These are phyloP conservation scores for Campaea margaritaria DNA, from an alignment of 2,888 invertebrate species.

Conservation along the genomic window DNA sequence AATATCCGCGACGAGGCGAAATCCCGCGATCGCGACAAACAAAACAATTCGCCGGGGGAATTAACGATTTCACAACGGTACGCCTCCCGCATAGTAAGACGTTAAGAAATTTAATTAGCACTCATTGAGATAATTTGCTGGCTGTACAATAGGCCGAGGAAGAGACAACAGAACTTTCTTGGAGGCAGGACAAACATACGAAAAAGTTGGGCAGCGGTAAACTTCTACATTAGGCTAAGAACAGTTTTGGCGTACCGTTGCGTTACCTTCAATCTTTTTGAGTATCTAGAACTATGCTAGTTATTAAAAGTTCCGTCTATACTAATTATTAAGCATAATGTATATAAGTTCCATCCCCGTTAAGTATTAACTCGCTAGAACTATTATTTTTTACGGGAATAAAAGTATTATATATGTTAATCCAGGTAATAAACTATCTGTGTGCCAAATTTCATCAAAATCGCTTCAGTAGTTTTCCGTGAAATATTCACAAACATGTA, in stretches of 20 bases:
- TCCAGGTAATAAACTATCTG: too few relatives aligned
- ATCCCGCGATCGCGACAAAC: constrained; percentile 60
- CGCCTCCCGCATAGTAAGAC: constrained; percentile 66
- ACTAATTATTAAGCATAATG: too few relatives aligned
- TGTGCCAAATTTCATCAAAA: too few relatives aligned
- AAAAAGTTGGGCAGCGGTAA: constrained; percentile 15
- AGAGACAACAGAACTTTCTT: constrained; percentile 64
- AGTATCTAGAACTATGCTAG: too few relatives aligned
- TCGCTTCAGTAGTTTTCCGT: too few relatives aligned
- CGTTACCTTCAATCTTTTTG: too few relatives aligned
- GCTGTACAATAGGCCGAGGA: constrained; percentile 66
- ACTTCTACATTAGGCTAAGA: constrained; percentile 1
- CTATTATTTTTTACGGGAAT: too few relatives aligned
- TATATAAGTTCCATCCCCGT: too few relatives aligned
- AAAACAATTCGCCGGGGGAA: constrained; percentile 65
- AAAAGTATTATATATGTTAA: too few relatives aligned
- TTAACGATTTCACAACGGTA: constrained; percentile 59
- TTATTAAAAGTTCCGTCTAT: too few relatives aligned
- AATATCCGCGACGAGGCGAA: constrained; percentile 41
- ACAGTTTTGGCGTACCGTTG: background rate
- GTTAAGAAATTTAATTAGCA: constrained; percentile 78
- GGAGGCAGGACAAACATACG: constrained; percentile 50
- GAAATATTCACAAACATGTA: too few relatives aligned
- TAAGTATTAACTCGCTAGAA: too few relatives aligned
- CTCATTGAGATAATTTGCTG: constrained; percentile 77